These are phyloP conservation scores for Phragmatobia fuliginosa DNA, from an alignment of 2,888 invertebrate species.

Conservation along the genomic window DNA sequence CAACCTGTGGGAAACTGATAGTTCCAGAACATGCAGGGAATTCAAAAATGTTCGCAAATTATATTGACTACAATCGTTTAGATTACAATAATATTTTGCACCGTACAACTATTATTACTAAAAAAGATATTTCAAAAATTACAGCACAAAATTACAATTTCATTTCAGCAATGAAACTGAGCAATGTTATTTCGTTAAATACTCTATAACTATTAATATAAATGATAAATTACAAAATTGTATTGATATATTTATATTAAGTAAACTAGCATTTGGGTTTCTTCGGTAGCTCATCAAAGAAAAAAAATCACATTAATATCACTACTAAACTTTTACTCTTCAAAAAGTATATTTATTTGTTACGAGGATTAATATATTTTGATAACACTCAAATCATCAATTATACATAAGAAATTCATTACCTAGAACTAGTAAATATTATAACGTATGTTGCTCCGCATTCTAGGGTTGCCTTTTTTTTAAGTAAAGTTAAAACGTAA, in stretches of 20 bases:
- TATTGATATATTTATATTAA: background rate
- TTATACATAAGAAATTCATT: too few species aligned
- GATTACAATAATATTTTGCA: too few species aligned
- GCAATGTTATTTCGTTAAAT: background rate
- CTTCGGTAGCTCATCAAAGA: background rate
- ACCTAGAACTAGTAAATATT: too few species aligned
- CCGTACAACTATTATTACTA: too few species aligned
- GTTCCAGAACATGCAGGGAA: background rate
- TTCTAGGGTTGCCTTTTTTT: background rate
- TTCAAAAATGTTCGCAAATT: background rate
- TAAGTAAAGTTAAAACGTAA: background rate
- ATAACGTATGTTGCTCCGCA: background rate
- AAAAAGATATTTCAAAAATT: too few species aligned
- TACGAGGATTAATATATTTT: background rate
- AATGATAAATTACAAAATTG: background rate
- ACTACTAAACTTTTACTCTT: background rate
- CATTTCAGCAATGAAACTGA: background rate
- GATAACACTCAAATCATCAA: too few species aligned
- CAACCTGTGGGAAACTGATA: conserved; percentile 35
- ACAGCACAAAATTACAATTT: too few species aligned
- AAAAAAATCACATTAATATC: background rate
- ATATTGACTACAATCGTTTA: background rate
- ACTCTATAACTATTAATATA: background rate
- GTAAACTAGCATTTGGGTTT: background rate
- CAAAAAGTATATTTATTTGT: background rate